Percentiles rank a stretch among this genome's conserved stretches.
These are phyloP conservation scores for Mormyrus iriodes DNA, from an alignment of 2,113 vertebrate genomes.

Conservation along the genomic window DNA sequence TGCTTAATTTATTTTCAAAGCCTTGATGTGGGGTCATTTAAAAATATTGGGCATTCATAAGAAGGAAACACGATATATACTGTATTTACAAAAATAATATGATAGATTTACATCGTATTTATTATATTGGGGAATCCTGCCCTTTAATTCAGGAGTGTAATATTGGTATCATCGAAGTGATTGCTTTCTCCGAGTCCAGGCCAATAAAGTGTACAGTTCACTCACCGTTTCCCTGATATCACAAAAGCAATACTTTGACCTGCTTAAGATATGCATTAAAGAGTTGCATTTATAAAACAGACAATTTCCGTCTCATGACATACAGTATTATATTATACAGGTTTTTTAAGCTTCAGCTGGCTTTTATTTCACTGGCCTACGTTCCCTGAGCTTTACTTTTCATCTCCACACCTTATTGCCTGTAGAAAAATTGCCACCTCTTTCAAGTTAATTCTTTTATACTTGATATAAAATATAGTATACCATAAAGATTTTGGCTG, in stretches of 20 bases:
- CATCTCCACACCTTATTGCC: not conserved
- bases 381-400: not conserved
- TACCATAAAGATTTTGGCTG: not conserved
- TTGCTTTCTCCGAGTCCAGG: not conserved
- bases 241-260: not conserved
- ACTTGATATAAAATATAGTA: too few species aligned
- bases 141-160: constrained; percentile 13
- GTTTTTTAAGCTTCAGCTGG: not conserved
- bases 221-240: not conserved
- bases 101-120: not conserved
- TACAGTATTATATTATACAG: not conserved
- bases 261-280: not conserved
- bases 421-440: not conserved
- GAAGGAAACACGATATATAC: not conserved
- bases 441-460: not conserved
- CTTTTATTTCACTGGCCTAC: not conserved
- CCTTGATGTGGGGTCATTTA: not conserved
- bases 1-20: not conserved
- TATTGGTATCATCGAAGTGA: not conserved
- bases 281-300: not conserved
- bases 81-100: not conserved
- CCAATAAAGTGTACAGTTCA: not conserved
- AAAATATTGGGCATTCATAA: not conserved
- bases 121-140: not conserved
- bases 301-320: not conserved